Base-by-base conservation (phyloP, 2,797 vertebrate species). In the Lagorchestes hirsutus region DNA sequence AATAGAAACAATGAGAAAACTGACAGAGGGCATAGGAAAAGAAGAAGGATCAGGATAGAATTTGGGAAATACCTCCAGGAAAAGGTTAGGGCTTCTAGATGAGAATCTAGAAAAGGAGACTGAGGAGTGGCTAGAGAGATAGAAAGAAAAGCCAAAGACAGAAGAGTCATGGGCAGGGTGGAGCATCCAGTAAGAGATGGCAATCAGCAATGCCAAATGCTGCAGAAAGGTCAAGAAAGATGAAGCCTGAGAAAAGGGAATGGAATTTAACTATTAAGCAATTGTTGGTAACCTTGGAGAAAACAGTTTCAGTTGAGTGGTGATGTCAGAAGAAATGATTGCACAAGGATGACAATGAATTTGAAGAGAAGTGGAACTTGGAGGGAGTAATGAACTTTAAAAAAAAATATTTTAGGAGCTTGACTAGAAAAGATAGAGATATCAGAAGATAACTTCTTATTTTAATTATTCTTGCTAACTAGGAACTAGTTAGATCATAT, bases 281-380 rank as follows among this genome's bases (percentile, higher is more conserved):
- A 87, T 82, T 87, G 40, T 87, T 87, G 74, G 74, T 87, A 87
- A 87, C 74, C 40, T 46, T 87, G 74, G 74, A 87, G 40, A 87
- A 87, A 87, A 87, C 74, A 87, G n/a, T 82, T 46, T 82, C n/a
- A 82, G 16, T 24, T 82, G 22, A 87, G 22, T 87, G 40, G 74
- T 87, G 74, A 87, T 87, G 74, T 87, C 74, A 50, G 74, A 82
- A 22, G 67, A 82, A 87, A 24, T 27, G 74, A 87, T 50, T 87
- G 74, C 74, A 87, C 46, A 87, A 87, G 40, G 74, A 46, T 46
- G 40, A 50, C 40, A 87, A 87, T 87, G 74, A 50, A 27, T 90
- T n/a, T 92, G 90, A 97, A 95, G 31, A 97, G 74, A 96, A 54
- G 90, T 54, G 93, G 93, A 93, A 14, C 57, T 94, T 82, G 40